Conservation (phyloP, 2,797 vertebrate species). For the Epinephelus coioides region DNA sequence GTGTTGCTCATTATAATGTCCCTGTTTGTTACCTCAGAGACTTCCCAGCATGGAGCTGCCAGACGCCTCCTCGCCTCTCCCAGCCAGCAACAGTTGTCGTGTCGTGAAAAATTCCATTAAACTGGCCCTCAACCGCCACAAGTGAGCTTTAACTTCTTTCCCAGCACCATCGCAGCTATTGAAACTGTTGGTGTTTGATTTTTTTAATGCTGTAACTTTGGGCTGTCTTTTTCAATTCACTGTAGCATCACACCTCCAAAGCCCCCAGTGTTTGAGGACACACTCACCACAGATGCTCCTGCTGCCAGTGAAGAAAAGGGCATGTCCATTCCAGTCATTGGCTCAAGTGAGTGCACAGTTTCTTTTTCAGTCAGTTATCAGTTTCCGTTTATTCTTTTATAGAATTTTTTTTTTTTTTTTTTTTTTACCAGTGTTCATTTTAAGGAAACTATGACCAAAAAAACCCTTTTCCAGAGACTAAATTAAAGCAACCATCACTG, state of each 20-base stretch:
- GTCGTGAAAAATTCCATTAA: constrained; percentile 98
- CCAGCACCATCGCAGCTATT: background rate
- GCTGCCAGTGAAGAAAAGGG: constrained; percentile 76
- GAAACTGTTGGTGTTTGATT: background rate
- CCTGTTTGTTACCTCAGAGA: constrained; percentile 84
- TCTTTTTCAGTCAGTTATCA: background rate
- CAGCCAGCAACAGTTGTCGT: constrained; percentile 90
- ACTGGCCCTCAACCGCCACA: constrained; percentile 94
- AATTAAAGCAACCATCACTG: too few species aligned
- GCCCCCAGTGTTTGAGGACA: constrained; percentile 73
- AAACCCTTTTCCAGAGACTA: too few species aligned
- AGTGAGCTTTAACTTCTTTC: constrained; percentile 69
- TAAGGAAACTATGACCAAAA: too few species aligned
- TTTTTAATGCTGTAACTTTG: background rate
- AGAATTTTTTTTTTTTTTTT: background rate
- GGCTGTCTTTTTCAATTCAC: background rate
- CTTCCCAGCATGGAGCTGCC: constrained; percentile 97
- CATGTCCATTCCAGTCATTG: constrained; percentile 86
- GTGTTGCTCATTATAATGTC: background rate
- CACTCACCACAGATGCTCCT: constrained; percentile 55
- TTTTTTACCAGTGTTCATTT: background rate
- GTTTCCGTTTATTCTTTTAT: background rate
- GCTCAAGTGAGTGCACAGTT: constrained; percentile 86
- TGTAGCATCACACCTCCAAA: constrained; percentile 82
- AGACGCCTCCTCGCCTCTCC: constrained; percentile 95